Evolutionary conservation across 2,113 vertebrate genomes (phyloP), one percentile per base, ranked within the genome.

Genomic region (Nesoenas mayeri): DNA sequence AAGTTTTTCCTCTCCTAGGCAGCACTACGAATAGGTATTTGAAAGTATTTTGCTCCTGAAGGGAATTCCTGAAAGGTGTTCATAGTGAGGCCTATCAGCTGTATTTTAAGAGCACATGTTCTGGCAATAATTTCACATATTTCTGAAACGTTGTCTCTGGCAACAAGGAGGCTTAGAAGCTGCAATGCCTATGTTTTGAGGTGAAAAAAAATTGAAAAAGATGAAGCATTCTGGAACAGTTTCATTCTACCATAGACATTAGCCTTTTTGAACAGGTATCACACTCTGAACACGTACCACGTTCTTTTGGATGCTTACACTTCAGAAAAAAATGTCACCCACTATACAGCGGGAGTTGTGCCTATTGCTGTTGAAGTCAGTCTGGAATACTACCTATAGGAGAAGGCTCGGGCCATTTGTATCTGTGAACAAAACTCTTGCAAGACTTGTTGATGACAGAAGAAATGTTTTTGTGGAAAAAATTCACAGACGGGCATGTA

Each of bases 1-100:
- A 89, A 71, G 26, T 81, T 95, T 88, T 87, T 34, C 53, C 53
- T 95, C 22, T 85, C 36, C 42, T 87, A 96, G 93, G 95, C 91
- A 96, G 93, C 83, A 94, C 80, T 92, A 93, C 31, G 7, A 91
- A 89, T 72, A 92, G 26, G 2, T 56, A 57, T 40, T 54, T 62
- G 20, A 69, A 81, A 90, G 19, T 57, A 56, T 10, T 50, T 53
- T 89, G 31, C 40, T 79, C 31, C 47, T 80, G 38, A 79, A 86
- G 24, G 28, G 71, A 61, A 79, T 24, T 89, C 36, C 48, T 88
- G 48, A 50, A 77, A 38, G 3, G 2, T 42, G 56, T 57, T 62
- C 31, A 74, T 7, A 60, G 9, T 54, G 70, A 44, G 24, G 15
- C 14, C 51, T 66, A 20, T 29, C 57, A 75, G 40, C 5, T 65